phyloP scores from a whole-genome alignment of 2,797 vertebrate species.

The Rhyacichthys aspro region DNA sequence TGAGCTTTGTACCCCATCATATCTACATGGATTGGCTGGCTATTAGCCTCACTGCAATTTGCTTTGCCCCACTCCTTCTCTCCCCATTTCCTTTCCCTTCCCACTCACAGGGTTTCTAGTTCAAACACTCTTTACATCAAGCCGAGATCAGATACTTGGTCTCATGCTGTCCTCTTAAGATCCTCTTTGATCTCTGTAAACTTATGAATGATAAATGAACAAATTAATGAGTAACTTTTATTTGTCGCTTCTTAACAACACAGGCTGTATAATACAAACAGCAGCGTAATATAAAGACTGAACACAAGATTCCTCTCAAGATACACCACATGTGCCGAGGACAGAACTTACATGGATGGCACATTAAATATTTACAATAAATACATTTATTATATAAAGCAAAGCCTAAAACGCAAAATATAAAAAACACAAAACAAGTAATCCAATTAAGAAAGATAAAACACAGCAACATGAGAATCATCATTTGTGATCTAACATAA shows the following conservation, averaged over 20 bases:
- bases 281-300: background rate
- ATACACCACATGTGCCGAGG: background rate
- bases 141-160: slow-evolving; percentile 54
- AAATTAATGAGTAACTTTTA: slow-evolving; percentile 46
- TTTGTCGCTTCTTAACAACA: slow-evolving; percentile 30
- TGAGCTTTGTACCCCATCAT: slow-evolving; percentile 57
- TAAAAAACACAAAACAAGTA: too few species aligned
- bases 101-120: slow-evolving; percentile 38
- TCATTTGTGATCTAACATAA: too few species aligned
- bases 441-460: too few species aligned
- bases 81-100: background rate
- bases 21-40: slow-evolving; percentile 28
- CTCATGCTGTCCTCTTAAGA: slow-evolving; percentile 48
- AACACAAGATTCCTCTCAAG: too few species aligned
- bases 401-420: too few species aligned
- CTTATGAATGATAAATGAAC: slow-evolving; percentile 53
- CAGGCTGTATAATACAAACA: slow-evolving; percentile 1
- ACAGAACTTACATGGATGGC: background rate
- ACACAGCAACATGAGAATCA: too few species aligned
- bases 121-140: slow-evolving; percentile 53
- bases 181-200: slow-evolving; percentile 57
- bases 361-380: background rate
- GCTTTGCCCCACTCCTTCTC: slow-evolving; percentile 20
- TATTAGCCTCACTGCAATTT: slow-evolving; percentile 46
- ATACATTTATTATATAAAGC: too few species aligned